These are phyloP conservation scores for Beris morrisii DNA, from an alignment of 2,888 invertebrate species.

Conservation along the genomic window DNA sequence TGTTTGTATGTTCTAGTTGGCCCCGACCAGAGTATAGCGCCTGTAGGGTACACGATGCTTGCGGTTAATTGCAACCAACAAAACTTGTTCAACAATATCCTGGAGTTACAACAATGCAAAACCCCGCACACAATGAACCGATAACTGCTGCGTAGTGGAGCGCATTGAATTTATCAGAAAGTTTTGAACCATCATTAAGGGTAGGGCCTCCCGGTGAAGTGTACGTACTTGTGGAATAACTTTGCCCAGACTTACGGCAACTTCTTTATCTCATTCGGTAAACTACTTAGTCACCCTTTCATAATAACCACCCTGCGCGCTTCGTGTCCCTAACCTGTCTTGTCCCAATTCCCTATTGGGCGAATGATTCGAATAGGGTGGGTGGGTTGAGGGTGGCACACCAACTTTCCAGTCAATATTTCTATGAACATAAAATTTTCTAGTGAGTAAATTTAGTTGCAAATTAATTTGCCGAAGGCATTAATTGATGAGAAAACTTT, in stretches of 20 bases:
- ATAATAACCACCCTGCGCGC: conserved; percentile 2
- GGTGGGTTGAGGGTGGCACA: too few relatives aligned
- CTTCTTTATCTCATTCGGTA: conserved; percentile 24
- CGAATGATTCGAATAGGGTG: too few relatives aligned
- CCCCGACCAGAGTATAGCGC: too few relatives aligned
- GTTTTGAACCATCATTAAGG: conserved; percentile 24
- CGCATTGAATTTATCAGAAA: conserved; percentile 24
- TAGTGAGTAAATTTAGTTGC: conserved; percentile 31
- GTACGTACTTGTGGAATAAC: conserved; percentile 10
- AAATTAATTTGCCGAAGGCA: conserved; percentile 38
- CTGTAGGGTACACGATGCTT: conserved; percentile 14
- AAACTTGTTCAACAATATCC: conserved; percentile 18
- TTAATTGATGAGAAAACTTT: conserved; percentile 37
- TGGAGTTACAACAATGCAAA: conserved; percentile 18
- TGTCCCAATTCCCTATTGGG: too few relatives aligned
- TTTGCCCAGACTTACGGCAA: conserved; percentile 15
- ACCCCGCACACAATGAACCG: conserved; percentile 13
- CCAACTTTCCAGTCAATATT: neutral
- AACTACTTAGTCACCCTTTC: neutral
- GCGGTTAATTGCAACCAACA: conserved; percentile 28
- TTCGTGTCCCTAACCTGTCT: too few relatives aligned
- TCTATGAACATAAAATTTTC: conserved; percentile 4
- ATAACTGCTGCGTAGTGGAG: conserved; percentile 16
- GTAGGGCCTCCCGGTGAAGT: neutral
- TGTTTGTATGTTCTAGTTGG: too few relatives aligned